These are phyloP conservation scores for Tetrapedia diversipes DNA, from an alignment of 2,888 invertebrate genomes.

Conservation along the genomic window DNA sequence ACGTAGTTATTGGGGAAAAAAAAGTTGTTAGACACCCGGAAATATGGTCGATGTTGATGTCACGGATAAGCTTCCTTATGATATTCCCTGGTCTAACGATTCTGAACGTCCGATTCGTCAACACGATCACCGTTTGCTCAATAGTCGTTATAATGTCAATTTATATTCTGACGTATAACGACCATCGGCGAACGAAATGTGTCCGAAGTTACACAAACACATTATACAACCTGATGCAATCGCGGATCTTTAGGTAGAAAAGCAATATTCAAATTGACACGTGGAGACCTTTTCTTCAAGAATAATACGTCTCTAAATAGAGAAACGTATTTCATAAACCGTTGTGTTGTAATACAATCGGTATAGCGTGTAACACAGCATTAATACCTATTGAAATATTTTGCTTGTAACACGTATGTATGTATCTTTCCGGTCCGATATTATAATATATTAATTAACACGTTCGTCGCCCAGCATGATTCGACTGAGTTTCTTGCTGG, in stretches of 20 bases:
- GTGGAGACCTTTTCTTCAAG: constrained; percentile 1
- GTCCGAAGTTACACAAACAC: constrained; percentile 24
- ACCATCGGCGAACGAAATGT: constrained; percentile 2
- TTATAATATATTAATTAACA: too few relatives aligned
- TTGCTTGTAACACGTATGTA: too few relatives aligned
- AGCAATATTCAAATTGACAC: constrained; percentile 34
- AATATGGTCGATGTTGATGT: constrained; percentile 1
- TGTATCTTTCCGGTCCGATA: too few relatives aligned
- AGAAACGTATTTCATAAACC: constrained; percentile 26
- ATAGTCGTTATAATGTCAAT: constrained; percentile 16
- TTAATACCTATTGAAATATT: background rate
- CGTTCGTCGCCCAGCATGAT: too few relatives aligned
- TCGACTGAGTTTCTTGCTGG: too few relatives aligned
- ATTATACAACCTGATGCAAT: constrained; percentile 30
- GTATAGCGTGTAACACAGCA: background rate
- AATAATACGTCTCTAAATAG: constrained; percentile 9
- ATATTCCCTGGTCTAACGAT: background rate
- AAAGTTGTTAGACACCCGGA: background rate
- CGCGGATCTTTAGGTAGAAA: constrained; percentile 8
- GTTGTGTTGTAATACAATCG: constrained; percentile 13
- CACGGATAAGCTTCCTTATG: background rate
- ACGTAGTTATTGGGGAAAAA: background rate
- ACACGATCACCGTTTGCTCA: constrained; percentile 16
- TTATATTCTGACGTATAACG: constrained; percentile 18
- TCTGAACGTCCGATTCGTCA: background rate